A percentile compares a stretch with the other conserved stretches of the same genome.
These are phyloP conservation scores for Synanceia verrucosa DNA, from an alignment of 2,797 vertebrate genomes.

Conservation along the genomic window DNA sequence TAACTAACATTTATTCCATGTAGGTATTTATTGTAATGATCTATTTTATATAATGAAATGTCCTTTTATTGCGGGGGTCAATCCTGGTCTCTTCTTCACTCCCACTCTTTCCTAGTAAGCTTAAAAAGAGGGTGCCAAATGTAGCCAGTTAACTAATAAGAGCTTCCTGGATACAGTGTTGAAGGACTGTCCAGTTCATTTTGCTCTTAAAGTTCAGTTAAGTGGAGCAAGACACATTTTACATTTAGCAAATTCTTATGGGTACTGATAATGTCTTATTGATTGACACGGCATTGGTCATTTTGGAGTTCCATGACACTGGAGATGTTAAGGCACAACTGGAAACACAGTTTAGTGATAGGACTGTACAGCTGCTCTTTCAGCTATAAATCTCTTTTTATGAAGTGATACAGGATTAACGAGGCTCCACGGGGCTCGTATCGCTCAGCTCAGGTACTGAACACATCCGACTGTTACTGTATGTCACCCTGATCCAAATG, in stretches of 20 bases:
- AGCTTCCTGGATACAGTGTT: too few relatives aligned
- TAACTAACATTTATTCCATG: too few relatives aligned
- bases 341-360: conserved; percentile 32
- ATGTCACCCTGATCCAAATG: conserved; percentile 63
- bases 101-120: too few relatives aligned
- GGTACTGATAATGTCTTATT: not conserved
- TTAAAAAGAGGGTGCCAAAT: too few relatives aligned
- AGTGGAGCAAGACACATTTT: too few relatives aligned
- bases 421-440: conserved; percentile 40
- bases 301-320: not conserved
- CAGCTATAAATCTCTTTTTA: conserved; percentile 55
- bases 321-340: conserved; percentile 24
- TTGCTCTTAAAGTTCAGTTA: too few relatives aligned
- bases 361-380: conserved; percentile 56
- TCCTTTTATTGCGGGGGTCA: too few relatives aligned
- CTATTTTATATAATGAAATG: too few relatives aligned
- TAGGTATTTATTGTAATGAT: too few relatives aligned
- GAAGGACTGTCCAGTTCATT: too few relatives aligned
- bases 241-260: not conserved
- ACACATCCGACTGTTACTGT: conserved; percentile 38
- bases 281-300: not conserved
- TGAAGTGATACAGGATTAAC: conserved; percentile 51
- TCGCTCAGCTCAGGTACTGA: conserved; percentile 56
- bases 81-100: too few relatives aligned
- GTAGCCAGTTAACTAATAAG: too few relatives aligned